Percentiles rank a stretch among this genome's conserved stretches.
Evolutionary conservation across 2,888 invertebrate species (phyloP).

Genomic region (Sphaerolaimus hirsutus): DNA sequence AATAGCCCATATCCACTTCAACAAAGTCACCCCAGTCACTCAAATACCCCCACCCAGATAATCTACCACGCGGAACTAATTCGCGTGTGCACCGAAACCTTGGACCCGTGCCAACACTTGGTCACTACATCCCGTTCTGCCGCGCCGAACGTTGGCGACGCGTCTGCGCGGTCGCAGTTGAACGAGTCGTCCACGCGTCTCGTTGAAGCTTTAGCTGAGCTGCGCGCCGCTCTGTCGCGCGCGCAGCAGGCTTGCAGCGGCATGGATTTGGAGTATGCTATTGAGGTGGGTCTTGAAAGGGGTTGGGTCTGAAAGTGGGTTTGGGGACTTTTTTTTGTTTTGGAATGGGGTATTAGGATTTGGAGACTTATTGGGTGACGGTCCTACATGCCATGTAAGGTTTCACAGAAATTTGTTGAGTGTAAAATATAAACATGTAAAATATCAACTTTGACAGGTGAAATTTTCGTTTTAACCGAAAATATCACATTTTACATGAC

Average conservation of each 20-base stretch:
- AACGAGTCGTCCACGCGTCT: constrained; percentile 44
- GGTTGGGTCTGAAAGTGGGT: too few species aligned
- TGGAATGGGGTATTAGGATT: too few species aligned
- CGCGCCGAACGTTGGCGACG: constrained; percentile 55
- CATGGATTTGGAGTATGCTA: constrained; percentile 42
- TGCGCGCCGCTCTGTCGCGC: constrained; percentile 35
- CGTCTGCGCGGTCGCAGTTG: constrained; percentile 48
- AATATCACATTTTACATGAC: too few species aligned
- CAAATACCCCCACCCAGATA: too few species aligned
- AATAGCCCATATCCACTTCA: too few species aligned
- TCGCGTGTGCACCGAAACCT: constrained; percentile 14
- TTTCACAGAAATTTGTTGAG: too few species aligned
- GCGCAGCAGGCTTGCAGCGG: constrained; percentile 50
- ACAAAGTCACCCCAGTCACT: not conserved
- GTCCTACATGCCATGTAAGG: too few species aligned
- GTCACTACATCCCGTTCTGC: constrained; percentile 52
- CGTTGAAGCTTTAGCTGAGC: constrained; percentile 38
- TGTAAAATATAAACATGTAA: too few species aligned
- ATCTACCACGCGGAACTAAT: constrained; percentile 18
- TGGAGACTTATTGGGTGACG: too few species aligned
- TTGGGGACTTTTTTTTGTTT: too few species aligned
- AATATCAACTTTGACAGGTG: too few species aligned
- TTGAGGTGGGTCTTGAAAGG: constrained; percentile 36
- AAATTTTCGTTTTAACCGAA: too few species aligned
- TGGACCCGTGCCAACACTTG: constrained; percentile 36